phyloP scores from a whole-genome alignment of 2,888 invertebrate species.

The Eupeodes latifasciatus region DNA sequence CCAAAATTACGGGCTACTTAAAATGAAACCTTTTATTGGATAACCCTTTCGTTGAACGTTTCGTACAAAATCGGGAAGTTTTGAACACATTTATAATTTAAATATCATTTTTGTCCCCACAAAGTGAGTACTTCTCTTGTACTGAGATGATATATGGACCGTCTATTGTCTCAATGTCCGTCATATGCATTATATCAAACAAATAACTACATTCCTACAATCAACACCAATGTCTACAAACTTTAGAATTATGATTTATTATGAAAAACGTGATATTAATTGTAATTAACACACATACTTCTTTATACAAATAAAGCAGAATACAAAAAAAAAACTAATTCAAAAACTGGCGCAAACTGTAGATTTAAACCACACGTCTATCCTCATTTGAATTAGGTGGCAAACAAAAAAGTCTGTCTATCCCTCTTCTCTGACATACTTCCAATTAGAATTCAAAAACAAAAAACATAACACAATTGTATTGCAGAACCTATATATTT shows the following conservation, averaged over 20 bases:
- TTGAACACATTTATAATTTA: too few relatives aligned
- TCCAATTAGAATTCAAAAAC: conserved; percentile 8
- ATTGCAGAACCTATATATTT: background rate
- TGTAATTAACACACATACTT: background rate
- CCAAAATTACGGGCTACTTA: too few relatives aligned
- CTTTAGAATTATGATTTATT: conserved; percentile 2
- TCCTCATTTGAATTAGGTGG: conserved; percentile 35
- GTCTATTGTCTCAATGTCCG: too few relatives aligned
- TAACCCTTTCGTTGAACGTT: too few relatives aligned
- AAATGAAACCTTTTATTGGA: too few relatives aligned
- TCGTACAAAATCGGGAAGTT: too few relatives aligned
- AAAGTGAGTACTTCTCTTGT: too few relatives aligned
- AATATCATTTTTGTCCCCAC: too few relatives aligned
- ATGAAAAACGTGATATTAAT: conserved; percentile 21
- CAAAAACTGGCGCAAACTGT: conserved; percentile 9
- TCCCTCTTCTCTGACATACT: conserved; percentile 28
- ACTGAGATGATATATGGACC: too few relatives aligned
- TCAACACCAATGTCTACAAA: background rate
- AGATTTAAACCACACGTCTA: conserved; percentile 17
- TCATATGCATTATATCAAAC: too few relatives aligned
- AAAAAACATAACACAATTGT: conserved; percentile 10
- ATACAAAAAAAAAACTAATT: background rate
- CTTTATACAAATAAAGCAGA: too few relatives aligned
- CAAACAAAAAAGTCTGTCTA: conserved; percentile 26
- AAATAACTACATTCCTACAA: background rate